A percentile compares a stretch with the other conserved stretches of the same genome.
phyloP scores from a whole-genome alignment of 37 sponge, comb jelly and placozoan species.

The Halisarca cf. caerulea region DNA sequence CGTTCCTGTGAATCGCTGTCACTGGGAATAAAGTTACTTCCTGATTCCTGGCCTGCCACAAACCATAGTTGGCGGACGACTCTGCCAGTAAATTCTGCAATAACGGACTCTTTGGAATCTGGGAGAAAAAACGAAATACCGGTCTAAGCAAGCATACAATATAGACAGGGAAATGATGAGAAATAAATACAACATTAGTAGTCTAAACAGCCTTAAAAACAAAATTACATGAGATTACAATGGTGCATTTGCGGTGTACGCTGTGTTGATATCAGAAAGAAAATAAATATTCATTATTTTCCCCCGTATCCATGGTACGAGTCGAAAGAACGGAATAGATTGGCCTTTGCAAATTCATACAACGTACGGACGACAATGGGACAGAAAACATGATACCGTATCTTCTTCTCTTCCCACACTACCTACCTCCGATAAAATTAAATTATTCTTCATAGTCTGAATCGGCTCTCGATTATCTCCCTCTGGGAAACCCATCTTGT shows the following conservation, averaged over 20 bases:
- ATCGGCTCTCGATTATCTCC: neutral
- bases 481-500: neutral
- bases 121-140: neutral
- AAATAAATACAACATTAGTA: neutral
- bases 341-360: too few species aligned
- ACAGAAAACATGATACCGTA: too few species aligned
- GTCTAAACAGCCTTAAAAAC: neutral
- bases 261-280: too few species aligned
- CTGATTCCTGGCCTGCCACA: neutral
- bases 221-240: neutral
- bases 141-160: neutral
- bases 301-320: too few species aligned
- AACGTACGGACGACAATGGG: neutral
- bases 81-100: conserved; percentile 12
- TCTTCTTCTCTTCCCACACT: too few species aligned
- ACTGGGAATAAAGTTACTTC: neutral
- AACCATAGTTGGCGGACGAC: neutral
- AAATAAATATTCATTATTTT: too few species aligned
- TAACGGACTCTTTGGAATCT: conserved; percentile 16
- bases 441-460: conserved; percentile 11
- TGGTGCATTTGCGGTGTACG: too few species aligned
- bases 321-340: too few species aligned
- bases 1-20: neutral
- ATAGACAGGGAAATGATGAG: neutral
- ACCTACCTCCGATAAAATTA: neutral